Conservation (phyloP, 1,140 invertebrate genomes). For the Pogonomyrmex barbatus region DNA sequence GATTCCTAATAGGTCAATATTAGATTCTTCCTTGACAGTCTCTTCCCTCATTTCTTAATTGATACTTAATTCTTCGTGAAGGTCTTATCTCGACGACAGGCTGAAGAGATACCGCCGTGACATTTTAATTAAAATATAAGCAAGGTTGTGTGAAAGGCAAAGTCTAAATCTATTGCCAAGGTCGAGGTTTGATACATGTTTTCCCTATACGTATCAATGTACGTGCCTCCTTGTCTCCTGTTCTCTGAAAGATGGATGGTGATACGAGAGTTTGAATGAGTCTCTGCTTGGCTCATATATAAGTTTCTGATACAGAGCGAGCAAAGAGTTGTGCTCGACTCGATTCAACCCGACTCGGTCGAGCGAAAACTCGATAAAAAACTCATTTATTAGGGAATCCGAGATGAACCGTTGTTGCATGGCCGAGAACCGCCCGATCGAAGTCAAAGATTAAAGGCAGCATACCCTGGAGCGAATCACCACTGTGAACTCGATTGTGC, state of each 20-base stretch:
- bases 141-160: not conserved
- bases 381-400: conserved; percentile 60
- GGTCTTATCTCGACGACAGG: not conserved
- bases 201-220: not conserved
- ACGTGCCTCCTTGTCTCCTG: not conserved
- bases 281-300: conserved; percentile 1
- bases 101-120: not conserved
- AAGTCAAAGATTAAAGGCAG: conserved; percentile 6
- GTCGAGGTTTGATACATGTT: conserved; percentile 9
- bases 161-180: conserved; percentile 29
- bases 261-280: conserved; percentile 29
- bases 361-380: conserved; percentile 54
- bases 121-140: conserved; percentile 46
- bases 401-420: conserved; percentile 37
- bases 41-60: conserved; percentile 11
- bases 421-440: not conserved
- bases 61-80: not conserved
- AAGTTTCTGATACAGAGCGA: conserved; percentile 37
- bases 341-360: not conserved
- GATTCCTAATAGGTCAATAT: not conserved
- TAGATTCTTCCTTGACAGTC: not conserved
- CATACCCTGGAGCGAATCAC: conserved; percentile 21
- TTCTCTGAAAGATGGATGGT: conserved; percentile 7
- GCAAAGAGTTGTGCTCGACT: not conserved
- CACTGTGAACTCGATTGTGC: not conserved